Conservation (phyloP, 2,888 invertebrate genomes). For the Drosophila formosana region DNA sequence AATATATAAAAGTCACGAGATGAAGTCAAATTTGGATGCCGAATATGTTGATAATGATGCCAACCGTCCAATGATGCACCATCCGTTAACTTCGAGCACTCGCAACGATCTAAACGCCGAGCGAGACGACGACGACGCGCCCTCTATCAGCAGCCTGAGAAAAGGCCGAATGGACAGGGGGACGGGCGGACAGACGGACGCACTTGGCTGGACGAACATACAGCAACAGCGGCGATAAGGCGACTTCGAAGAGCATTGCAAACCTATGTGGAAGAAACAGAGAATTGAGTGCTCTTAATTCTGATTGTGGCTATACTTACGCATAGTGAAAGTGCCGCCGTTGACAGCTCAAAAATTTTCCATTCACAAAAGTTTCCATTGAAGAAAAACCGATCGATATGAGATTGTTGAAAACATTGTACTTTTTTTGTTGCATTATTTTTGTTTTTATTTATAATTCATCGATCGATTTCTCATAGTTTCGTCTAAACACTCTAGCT, state of each 20-base stretch:
- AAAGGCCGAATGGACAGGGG: conserved; percentile 3
- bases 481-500: conserved; percentile 37
- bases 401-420: conserved; percentile 55
- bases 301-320: conserved; percentile 6
- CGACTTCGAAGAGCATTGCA: conserved; percentile 21
- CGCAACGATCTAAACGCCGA: conserved; percentile 74
- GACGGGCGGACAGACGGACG: conserved; percentile 11
- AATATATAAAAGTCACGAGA: conserved; percentile 4
- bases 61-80: conserved; percentile 36
- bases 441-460: conserved; percentile 56
- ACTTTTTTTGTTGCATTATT: conserved; percentile 12
- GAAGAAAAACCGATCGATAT: conserved; percentile 10
- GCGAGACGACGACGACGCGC: conserved; percentile 45
- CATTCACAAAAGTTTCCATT: conserved; percentile 48
- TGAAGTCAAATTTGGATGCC: background rate
- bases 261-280: conserved; percentile 22
- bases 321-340: conserved; percentile 39
- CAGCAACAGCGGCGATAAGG: conserved; percentile 27
- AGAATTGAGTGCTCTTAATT: conserved; percentile 19
- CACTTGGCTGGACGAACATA: background rate
- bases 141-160: conserved; percentile 59
- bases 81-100: conserved; percentile 76
- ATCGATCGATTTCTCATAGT: conserved; percentile 60
- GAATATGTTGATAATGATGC: conserved; percentile 12
- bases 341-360: conserved; percentile 43